Percentiles rank a stretch among this genome's conserved stretches.
Conservation (phyloP, 2,113 vertebrate species). For the Montifringilla adamsi region DNA sequence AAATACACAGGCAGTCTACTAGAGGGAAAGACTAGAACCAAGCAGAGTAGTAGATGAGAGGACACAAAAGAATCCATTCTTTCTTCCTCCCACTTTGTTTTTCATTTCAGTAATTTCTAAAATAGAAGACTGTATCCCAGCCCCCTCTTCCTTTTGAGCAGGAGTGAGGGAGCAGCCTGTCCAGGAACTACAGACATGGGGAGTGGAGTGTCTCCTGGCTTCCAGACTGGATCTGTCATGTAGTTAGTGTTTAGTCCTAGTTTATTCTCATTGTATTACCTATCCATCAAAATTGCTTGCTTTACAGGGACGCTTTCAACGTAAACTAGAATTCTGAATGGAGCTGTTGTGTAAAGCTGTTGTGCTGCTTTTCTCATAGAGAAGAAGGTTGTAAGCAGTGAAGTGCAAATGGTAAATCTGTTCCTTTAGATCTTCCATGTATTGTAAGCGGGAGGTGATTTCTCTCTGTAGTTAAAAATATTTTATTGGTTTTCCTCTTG, state of each 20-base stretch:
- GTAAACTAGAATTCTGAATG: background rate
- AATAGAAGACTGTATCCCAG: background rate
- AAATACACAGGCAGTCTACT: background rate
- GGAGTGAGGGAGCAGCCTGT: fast-evolving
- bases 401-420: background rate
- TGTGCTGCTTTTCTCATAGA: background rate
- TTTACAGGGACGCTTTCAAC: background rate
- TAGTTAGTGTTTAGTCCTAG: background rate
- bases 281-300: background rate
- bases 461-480: background rate
- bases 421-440: background rate
- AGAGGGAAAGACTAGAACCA: background rate
- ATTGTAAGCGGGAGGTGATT: background rate
- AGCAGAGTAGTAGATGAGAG: background rate
- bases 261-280: background rate
- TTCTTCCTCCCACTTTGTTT: background rate
- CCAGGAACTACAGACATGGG: fast-evolving
- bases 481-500: background rate
- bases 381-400: background rate
- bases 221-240: background rate
- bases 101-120: background rate
- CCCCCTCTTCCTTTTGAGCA: background rate
- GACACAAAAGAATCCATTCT: background rate
- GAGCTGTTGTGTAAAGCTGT: background rate
- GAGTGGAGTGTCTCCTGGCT: background rate